A percentile compares a stretch with the other conserved stretches of the same genome.
These are phyloP conservation scores for Rhopalosiphum nymphaeae DNA, from an alignment of 2,888 invertebrate species.

Conservation along the genomic window DNA sequence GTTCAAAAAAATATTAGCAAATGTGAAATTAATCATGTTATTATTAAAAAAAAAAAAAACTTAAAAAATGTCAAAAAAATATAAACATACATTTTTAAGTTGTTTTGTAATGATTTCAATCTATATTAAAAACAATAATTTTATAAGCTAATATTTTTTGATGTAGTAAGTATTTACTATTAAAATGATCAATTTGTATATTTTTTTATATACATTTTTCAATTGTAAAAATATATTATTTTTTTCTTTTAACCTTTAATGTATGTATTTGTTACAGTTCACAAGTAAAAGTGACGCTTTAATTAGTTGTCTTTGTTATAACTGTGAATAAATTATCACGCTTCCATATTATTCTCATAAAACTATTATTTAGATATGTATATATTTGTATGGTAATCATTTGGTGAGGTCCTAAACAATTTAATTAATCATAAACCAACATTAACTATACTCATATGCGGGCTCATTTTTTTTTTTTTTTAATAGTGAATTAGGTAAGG, in stretches of 20 bases:
- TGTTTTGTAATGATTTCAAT: background rate
- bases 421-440: constrained; percentile 4
- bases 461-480: background rate
- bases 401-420: background rate
- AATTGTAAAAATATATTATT: background rate
- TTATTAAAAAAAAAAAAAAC: background rate
- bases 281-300: background rate
- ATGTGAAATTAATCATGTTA: background rate
- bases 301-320: constrained; percentile 4
- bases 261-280: background rate
- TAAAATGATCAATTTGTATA: background rate
- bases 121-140: background rate
- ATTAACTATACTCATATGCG: background rate
- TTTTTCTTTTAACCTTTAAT: background rate
- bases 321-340: background rate
- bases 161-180: background rate
- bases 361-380: background rate
- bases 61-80: background rate
- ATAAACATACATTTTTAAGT: background rate
- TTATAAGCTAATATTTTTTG: background rate
- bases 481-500: background rate
- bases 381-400: background rate
- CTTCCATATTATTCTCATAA: background rate
- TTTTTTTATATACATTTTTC: background rate
- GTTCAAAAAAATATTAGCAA: background rate